Base-by-base conservation (phyloP, 2,888 invertebrate species). In the Germaria angustata region DNA sequence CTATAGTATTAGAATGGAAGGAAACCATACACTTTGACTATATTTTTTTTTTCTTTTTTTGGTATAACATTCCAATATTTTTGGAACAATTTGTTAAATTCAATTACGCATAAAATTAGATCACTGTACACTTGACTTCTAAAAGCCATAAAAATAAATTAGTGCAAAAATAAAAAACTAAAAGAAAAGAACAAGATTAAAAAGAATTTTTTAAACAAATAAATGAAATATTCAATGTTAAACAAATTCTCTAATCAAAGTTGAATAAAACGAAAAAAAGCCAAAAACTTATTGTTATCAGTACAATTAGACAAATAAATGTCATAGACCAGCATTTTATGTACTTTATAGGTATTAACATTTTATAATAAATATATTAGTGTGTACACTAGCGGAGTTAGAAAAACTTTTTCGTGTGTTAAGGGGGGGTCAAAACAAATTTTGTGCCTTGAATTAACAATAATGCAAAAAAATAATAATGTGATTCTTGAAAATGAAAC, bases 61-160 rank as follows among this genome's bases (percentile, higher is more conserved):
- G n/a, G 20, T 36, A 28, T 36, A 20, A 13, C 57, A 17, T 41
- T 49, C 13, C 36, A 44, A 32, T 22, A 20, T 73, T 32, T 41
- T 77, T 34, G 84, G 66, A 86, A 81, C 85, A 86, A 89, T 89
- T 88, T 88, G 88, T 89, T 87, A 86, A 87, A 86, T 87, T 89
- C 85, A 89, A 89, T 89, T 88, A 88, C 84, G 89, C 89, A 88
- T 88, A 87, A 88, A 89, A 89, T 88, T 85, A 85, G 88, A 88
- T 86, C 87, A 86, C 86, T 88, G 85, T 86, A 75, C 86, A 85
- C 87, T 86, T 88, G 89, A 88, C 89, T 87, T 88, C 84, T 86
- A 77, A 84, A 28, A 39, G 39, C 8, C 41, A 55, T 59, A 9
- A 57, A 86, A 84, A 81, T 22, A 51, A 71, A 72, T 61, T 44